Conservation (phyloP, 2,888 invertebrate genomes). For the Pasiphila rectangulata region DNA sequence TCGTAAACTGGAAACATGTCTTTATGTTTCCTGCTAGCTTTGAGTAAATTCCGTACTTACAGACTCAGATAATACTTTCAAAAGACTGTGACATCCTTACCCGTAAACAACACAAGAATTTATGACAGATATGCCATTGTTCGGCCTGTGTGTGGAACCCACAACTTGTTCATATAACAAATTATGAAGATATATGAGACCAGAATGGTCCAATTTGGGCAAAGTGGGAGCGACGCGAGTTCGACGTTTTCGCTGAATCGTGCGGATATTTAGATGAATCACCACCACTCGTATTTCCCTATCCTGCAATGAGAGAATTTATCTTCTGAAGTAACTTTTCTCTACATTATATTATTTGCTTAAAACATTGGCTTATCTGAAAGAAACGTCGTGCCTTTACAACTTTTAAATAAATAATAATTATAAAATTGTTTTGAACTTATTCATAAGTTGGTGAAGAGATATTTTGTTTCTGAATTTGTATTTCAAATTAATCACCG, state of each 20-base stretch:
- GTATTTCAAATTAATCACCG: background rate
- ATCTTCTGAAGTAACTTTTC: conserved; percentile 38
- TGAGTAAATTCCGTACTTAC: conserved; percentile 50
- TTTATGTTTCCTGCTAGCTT: too few species aligned
- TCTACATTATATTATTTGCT: background rate
- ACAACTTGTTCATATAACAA: conserved; percentile 72
- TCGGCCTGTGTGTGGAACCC: conserved; percentile 49
- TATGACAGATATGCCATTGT: conserved; percentile 67
- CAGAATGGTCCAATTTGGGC: conserved; percentile 75
- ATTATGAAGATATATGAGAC: conserved; percentile 71
- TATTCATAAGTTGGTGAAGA: too few species aligned
- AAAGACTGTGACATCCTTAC: conserved; percentile 66
- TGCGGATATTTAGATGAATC: conserved; percentile 78
- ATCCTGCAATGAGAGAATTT: conserved; percentile 72
- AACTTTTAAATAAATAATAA: too few species aligned
- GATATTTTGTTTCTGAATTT: too few species aligned
- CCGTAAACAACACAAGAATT: conserved; percentile 67
- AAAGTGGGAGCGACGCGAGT: conserved; percentile 73
- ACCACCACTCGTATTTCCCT: conserved; percentile 65
- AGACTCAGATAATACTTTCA: conserved; percentile 56
- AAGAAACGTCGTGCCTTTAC: background rate
- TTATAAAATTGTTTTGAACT: too few species aligned
- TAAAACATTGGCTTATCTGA: background rate
- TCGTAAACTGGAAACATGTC: conserved; percentile 48
- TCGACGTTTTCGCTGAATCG: conserved; percentile 72